Conservation (phyloP, 2,888 invertebrate genomes). For the Trissoscelio sp. region DNA sequence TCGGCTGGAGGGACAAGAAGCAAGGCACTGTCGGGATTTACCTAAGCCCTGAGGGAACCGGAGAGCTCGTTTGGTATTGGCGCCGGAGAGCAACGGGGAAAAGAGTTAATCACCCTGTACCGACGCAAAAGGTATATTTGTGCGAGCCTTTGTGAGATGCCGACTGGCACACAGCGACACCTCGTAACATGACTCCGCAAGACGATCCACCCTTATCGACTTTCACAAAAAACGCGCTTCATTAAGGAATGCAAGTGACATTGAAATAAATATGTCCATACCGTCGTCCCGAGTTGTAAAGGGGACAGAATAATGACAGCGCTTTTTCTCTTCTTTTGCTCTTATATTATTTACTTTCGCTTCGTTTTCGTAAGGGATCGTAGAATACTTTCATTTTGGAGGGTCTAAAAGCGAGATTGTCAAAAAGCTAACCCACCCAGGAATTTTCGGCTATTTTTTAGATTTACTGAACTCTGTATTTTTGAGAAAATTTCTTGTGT, state of each 20-base stretch:
- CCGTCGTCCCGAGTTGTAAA: conserved; percentile 27
- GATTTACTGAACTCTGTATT: too few relatives aligned
- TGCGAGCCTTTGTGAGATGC: conserved; percentile 52
- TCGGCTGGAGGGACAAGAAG: conserved; percentile 72
- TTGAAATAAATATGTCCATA: conserved; percentile 56
- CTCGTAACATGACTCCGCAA: conserved; percentile 59
- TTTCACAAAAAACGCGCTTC: conserved; percentile 51
- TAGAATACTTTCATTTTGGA: too few relatives aligned
- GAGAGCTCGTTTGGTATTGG: conserved; percentile 62
- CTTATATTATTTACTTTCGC: conserved; percentile 6
- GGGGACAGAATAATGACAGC: conserved; percentile 30
- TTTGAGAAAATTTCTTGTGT: too few relatives aligned
- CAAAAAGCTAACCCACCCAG: too few relatives aligned
- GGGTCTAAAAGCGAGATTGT: too few relatives aligned
- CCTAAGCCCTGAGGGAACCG: conserved; percentile 66
- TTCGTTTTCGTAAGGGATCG: too few relatives aligned
- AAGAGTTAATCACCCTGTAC: conserved; percentile 73
- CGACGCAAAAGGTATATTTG: conserved; percentile 59
- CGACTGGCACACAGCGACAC: conserved; percentile 47
- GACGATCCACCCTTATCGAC: conserved; percentile 61
- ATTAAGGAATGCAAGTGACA: conserved; percentile 61
- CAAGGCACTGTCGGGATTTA: conserved; percentile 70
- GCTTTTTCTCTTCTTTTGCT: background rate
- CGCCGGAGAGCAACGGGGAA: conserved; percentile 63
- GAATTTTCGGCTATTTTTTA: too few relatives aligned